Percentiles rank a stretch among this genome's conserved stretches.
phyloP scores from a whole-genome alignment of 2,113 vertebrate species.

The Anolis carolinensis region DNA sequence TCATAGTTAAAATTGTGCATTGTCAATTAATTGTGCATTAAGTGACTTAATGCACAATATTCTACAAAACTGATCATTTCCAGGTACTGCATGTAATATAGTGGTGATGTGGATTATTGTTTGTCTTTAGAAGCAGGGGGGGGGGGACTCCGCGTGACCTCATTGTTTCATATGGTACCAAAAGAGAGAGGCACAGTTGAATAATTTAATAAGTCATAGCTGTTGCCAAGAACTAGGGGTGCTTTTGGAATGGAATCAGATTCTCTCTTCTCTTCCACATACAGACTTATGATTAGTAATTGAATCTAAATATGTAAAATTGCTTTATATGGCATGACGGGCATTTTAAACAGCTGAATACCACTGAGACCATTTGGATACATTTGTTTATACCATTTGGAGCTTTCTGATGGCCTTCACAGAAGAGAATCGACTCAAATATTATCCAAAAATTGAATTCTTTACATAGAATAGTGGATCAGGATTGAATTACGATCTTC shows the following conservation, averaged over 20 bases:
- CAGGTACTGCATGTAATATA: background rate
- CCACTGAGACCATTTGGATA: background rate
- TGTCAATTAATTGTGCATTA: too few species aligned
- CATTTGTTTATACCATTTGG: background rate
- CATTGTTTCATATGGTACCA: constrained; percentile 16
- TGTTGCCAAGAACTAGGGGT: constrained; percentile 28
- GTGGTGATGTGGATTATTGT: background rate
- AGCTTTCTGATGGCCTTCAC: background rate
- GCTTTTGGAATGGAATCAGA: constrained; percentile 16
- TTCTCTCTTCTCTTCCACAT: background rate
- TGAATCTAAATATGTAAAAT: background rate
- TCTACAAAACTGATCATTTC: background rate
- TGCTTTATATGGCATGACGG: constrained; percentile 2
- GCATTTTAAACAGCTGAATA: background rate
- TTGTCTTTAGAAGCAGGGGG: background rate
- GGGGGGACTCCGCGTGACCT: background rate
- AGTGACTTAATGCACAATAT: background rate
- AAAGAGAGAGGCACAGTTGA: constrained; percentile 18
- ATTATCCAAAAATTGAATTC: background rate
- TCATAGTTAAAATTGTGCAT: too few species aligned
- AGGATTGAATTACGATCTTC: background rate
- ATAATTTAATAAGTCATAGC: constrained; percentile 32
- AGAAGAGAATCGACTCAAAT: background rate
- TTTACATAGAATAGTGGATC: background rate
- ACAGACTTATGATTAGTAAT: background rate